Evolutionary conservation across 1,140 invertebrate species (phyloP), one percentile per base, ranked within the genome.

Genomic region (Halotydeus destructor): DNA sequence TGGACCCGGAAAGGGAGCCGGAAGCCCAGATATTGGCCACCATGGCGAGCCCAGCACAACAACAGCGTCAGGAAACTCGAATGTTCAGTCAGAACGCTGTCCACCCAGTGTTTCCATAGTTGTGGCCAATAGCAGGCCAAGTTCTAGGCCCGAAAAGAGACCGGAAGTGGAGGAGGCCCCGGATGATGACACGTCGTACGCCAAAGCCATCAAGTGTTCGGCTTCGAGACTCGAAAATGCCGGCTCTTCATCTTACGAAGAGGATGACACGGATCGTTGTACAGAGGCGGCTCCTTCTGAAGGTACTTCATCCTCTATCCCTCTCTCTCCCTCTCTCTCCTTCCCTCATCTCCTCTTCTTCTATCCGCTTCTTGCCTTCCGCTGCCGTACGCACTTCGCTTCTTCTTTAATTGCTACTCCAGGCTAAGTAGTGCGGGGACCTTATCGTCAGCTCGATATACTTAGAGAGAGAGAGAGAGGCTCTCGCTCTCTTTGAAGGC

Each of bases 181-280:
- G 9, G 28, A 9, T 11, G 51, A 53, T 26, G 51, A 53, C 25
- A 53, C 51, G 9, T 51, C 49, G 11, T 53, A 53, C 32, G 48
- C 49, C 2, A 46, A 44, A 31, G 51, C 51, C n/a, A 53, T 53
- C 16, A 49, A 46, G 12, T 44, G 43, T 25, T 35, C 40, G 11
- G 14, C 31, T 18, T 11, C 12, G 21, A 23, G 27, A n/a, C 21
- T 35, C 0, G 33, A 45, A 30, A 51, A 51, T 27, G 50, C 43
- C 8, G 28, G 49, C 18, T 51, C 45, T 1, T 51, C 49, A 16
- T 49, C 48, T 27, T 49, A 43, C 24, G 50, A 51, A 12, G 50
- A 51, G 30, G 50, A 51, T 21, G 41, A 43, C 14, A 43, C 31
- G 1, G 31, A 43, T n/a, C 25, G 21, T 16, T 39, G 32, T 24